phyloP scores from a whole-genome alignment of 1,140 invertebrate genomes.

The Trachelipus rathkii region DNA sequence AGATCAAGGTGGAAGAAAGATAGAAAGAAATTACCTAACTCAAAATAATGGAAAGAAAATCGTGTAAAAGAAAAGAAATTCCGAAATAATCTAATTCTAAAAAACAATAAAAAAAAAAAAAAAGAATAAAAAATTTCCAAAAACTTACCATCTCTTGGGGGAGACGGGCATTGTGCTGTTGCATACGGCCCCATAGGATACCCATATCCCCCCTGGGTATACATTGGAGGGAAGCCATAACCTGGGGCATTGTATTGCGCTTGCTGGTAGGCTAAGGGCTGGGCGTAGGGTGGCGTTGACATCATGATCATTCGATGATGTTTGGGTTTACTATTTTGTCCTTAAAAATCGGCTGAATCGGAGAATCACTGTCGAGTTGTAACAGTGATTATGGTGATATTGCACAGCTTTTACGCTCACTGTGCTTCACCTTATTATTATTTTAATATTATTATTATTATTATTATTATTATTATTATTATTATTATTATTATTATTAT shows the following conservation, averaged over 20 bases:
- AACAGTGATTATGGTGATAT: too few species aligned
- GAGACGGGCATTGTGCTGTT: conserved; percentile 41
- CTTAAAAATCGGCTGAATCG: too few species aligned
- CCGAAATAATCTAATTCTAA: neutral
- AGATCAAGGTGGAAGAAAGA: neutral
- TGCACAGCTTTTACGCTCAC: too few species aligned
- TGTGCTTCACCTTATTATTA: too few species aligned
- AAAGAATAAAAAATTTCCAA: neutral
- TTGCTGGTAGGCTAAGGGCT: conserved; percentile 39
- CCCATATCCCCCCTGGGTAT: conserved; percentile 40
- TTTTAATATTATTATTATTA: too few species aligned
- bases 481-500: too few species aligned
- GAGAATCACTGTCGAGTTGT: too few species aligned
- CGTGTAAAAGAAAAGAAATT: too few species aligned
- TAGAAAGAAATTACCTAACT: neutral
- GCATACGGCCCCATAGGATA: conserved; percentile 44
- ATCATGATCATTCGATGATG: conserved; percentile 32
- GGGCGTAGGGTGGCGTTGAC: conserved; percentile 38
- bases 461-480: too few species aligned
- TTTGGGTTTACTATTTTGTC: too few species aligned
- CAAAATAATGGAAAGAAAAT: too few species aligned
- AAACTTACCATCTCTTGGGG: conserved; percentile 42
- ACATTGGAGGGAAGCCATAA: conserved; percentile 44
- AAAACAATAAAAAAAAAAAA: neutral
- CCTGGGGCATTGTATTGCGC: conserved; percentile 43